Percentiles rank a stretch among this genome's conserved stretches.
These are phyloP conservation scores for Marasmarcha lunaedactyla DNA, from an alignment of 2,888 invertebrate species.

Conservation along the genomic window DNA sequence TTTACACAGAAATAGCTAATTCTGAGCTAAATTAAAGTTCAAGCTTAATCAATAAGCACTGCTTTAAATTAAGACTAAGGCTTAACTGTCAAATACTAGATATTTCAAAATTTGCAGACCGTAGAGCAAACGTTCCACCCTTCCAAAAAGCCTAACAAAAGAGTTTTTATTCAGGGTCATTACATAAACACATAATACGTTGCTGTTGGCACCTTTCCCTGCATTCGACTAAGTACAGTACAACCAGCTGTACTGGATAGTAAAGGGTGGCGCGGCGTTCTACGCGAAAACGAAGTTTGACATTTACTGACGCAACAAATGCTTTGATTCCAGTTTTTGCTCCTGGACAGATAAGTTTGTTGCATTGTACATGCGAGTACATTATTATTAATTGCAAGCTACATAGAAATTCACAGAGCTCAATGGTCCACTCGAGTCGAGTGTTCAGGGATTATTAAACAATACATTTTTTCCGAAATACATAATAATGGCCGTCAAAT, in stretches of 20 bases:
- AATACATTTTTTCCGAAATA: constrained; percentile 66
- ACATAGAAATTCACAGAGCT: constrained; percentile 38
- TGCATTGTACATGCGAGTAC: constrained; percentile 29
- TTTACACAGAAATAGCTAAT: too few species aligned
- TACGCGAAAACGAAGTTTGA: too few species aligned
- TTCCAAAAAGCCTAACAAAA: constrained; percentile 13
- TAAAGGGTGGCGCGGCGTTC: too few species aligned
- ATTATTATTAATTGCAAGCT: constrained; percentile 24
- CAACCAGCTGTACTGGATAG: too few species aligned
- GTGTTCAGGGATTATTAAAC: constrained; percentile 60
- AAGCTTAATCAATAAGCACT: too few species aligned
- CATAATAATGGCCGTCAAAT: constrained; percentile 67
- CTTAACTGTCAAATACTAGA: too few species aligned
- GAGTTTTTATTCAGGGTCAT: constrained; percentile 27
- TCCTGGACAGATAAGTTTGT: too few species aligned
- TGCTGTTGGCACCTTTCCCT: constrained; percentile 36
- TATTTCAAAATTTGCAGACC: too few species aligned
- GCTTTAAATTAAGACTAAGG: too few species aligned
- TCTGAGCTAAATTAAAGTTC: too few species aligned
- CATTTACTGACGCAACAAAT: too few species aligned
- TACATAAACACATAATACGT: constrained; percentile 36
- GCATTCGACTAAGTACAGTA: background rate
- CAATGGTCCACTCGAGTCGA: constrained; percentile 44
- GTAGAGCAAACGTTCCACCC: constrained; percentile 1
- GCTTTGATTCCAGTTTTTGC: too few species aligned